Base-by-base conservation (phyloP, 1,140 invertebrate species). In the Planococcus citri region DNA sequence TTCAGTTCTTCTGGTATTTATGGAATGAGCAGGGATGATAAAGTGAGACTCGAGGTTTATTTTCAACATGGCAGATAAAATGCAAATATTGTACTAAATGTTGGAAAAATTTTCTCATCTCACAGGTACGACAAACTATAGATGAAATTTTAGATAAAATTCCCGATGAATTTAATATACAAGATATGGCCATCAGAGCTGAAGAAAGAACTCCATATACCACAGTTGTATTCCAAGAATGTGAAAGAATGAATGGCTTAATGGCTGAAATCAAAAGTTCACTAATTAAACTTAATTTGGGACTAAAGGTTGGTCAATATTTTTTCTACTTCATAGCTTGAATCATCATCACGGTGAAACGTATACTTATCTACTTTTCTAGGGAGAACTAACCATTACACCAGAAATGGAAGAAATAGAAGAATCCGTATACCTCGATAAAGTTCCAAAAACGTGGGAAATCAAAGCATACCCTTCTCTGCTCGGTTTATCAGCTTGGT, bases 141-240 rank as follows among this genome's bases (percentile, higher is more conserved):
- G 94, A 97, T 76, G 94, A 97, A 74, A 86, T 96, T 61, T 69
- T 90, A 10, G 94, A 96, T 74, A 91, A 92, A 79, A 81, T 96
- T 2, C 92, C 94, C 0, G 90, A 95, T 64, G 86, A 87, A 67
- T 98, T 95, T 78, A 92, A 91, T 76, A 87, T 97, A 73, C 74
- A 79, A 14, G 94, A 97, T 75, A 83, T 97, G 69, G 89, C 91
- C 84, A 83, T 82, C 1, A 91, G 91, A 79, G 88, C 89, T 1
- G 94, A 96, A 79, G 93, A 97, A 73, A 82, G 88, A 73, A 95
- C 91, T 1, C 94, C 94, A 0, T 97, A 87, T 75, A 88, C 92
- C 0, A 92, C 95, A 20, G 94, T 97, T 0, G 91, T 91, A 3
- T 88, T 97, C 73, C 94, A 97, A 81, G 95, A 97, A 80, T 95